These are phyloP conservation scores for Alentia gelatinosa DNA, from an alignment of 2,888 invertebrate genomes.

Conservation along the genomic window DNA sequence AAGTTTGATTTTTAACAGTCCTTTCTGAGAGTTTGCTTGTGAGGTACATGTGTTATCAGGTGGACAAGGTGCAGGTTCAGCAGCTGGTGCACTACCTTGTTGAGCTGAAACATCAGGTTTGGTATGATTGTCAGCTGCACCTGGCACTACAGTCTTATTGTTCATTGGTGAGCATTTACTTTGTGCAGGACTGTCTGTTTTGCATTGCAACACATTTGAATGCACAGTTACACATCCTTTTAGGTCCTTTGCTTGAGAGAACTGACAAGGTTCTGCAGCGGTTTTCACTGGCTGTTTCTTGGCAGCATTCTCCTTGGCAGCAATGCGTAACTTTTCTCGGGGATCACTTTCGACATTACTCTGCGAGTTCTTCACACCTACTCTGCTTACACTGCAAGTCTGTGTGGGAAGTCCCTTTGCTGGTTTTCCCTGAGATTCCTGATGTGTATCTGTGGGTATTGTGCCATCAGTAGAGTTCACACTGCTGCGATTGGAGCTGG, in stretches of 20 bases:
- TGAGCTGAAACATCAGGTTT: neutral
- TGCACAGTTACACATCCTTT: neutral
- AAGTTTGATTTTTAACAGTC: neutral
- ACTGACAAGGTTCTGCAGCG: neutral
- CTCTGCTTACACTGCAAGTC: neutral
- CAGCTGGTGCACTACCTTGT: neutral
- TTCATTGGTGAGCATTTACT: neutral
- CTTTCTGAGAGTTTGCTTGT: neutral
- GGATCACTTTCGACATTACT: neutral
- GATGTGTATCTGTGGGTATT: neutral
- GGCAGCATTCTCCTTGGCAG: constrained; percentile 50
- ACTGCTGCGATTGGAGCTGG: constrained; percentile 56
- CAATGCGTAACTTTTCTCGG: constrained; percentile 26
- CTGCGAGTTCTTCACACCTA: neutral
- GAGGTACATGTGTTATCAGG: neutral
- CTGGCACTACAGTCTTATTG: neutral
- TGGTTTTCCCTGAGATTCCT: neutral
- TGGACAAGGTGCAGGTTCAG: neutral
- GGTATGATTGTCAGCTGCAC: neutral
- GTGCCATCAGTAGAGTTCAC: neutral
- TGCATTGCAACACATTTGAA: neutral
- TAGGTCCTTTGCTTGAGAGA: neutral
- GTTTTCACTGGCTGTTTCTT: neutral
- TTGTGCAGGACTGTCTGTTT: neutral
- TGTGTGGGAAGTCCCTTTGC: neutral